Conservation (phyloP, 2,797 vertebrate genomes). For the Sebastes matsubarae region DNA sequence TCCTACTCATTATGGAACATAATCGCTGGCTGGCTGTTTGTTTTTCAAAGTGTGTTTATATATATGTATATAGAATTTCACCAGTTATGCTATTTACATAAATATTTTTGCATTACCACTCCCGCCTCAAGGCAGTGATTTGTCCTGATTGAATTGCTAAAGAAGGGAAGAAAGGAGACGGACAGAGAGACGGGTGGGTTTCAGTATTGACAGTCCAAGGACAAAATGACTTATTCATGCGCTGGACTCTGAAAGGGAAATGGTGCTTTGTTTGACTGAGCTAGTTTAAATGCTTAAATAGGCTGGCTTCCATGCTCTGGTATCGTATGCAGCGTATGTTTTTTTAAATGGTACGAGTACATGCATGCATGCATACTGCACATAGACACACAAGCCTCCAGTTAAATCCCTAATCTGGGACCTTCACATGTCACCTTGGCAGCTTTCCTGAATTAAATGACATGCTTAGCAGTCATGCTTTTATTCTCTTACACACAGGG, state of each 20-base stretch:
- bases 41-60: not conserved
- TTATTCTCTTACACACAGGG: too few species aligned
- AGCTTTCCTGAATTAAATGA: not conserved
- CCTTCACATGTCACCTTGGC: constrained; percentile 18
- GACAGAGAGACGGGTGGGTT: not conserved
- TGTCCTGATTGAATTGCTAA: constrained; percentile 1
- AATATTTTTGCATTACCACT: constrained; percentile 3
- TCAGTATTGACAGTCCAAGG: constrained; percentile 32
- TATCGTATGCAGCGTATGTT: not conserved
- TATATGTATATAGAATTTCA: not conserved
- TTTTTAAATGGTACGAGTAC: not conserved
- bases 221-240: constrained; percentile 48
- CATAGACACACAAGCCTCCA: not conserved
- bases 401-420: constrained; percentile 22
- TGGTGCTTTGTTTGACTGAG: constrained; percentile 5
- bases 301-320: not conserved
- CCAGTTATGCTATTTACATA: not conserved
- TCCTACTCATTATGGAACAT: not conserved
- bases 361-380: not conserved
- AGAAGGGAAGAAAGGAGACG: not conserved
- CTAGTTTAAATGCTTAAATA: not conserved
- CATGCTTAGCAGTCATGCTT: not conserved
- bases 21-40: not conserved
- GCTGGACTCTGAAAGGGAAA: constrained; percentile 14
- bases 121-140: constrained; percentile 6